Base-by-base conservation (phyloP, 2,113 vertebrate genomes). In the Amphiprion ocellaris region DNA sequence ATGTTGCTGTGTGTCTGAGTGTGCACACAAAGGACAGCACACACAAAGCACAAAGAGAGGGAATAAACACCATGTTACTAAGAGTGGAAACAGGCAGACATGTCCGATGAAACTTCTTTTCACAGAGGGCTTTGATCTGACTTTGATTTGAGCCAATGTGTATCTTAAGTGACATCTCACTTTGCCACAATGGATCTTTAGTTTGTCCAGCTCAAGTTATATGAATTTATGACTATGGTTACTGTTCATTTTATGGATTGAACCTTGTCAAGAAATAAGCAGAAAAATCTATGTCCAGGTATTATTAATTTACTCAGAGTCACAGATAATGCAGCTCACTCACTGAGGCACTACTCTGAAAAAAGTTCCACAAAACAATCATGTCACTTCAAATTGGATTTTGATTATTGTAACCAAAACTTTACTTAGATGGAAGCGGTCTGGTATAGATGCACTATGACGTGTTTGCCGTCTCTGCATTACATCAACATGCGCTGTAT, bases 51-150 rank as follows among this genome's bases (percentile, higher is more conserved):
- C 78, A 85, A 83, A 90, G 75, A 82, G n/a, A 39, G 68, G 74
- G 87, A 87, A 90, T 92, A 90, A 90, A 94, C 88, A 92, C 59
- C 76, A 76, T 83, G 90, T 91, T 89, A 77, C 82, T 87, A 74
- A 83, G 86, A 93, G 90, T 90, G 89, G 82, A 92, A 90, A 82
- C 89, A 93, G 88, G 77, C 89, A 88, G 83, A 84, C 72, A 81
- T 69, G 79, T 89, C 81, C 50, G 86, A 87, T 88, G 86, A 92
- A 90, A 90, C 86, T 44, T 71, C 71, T 84, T 69, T 90, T 74
- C 81, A 88, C 84, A 79, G 26, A 84, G 28, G 28, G 23, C 88
- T 91, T 92, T 92, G 89, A 92, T 92, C 86, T 81, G 59, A 86
- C 84, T 83, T 82, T 87, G 84, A 86, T 90, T 88, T 86, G 75